These are phyloP conservation scores for Chrysomela aeneicollis DNA, from an alignment of 2,888 invertebrate genomes.

Conservation along the genomic window DNA sequence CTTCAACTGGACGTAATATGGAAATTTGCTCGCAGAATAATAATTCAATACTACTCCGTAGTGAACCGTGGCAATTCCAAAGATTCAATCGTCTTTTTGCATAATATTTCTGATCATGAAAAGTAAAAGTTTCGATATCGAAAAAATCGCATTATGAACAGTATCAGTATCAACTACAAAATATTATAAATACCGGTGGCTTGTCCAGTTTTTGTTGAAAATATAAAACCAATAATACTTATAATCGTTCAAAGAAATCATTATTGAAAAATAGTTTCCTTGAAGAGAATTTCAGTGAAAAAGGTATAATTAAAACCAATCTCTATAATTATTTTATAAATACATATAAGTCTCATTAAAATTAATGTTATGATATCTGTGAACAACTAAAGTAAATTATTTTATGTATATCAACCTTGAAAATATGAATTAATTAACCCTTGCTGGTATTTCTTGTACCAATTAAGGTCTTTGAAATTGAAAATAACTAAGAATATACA, in stretches of 20 bases:
- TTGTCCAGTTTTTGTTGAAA: neutral
- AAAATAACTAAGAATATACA: neutral
- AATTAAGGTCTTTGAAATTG: neutral
- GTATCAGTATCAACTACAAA: neutral
- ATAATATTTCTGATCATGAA: neutral
- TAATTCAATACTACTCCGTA: neutral
- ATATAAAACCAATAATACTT: neutral
- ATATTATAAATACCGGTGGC: neutral
- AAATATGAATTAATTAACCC: slow-evolving; percentile 27
- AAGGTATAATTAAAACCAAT: slow-evolving; percentile 33
- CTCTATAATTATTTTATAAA: slow-evolving; percentile 47
- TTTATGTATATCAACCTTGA: slow-evolving; percentile 35
- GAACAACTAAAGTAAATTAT: slow-evolving; percentile 49
- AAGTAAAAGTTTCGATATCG: neutral
- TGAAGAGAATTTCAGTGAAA: neutral
- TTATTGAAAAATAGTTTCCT: neutral
- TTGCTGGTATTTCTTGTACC: slow-evolving; percentile 1
- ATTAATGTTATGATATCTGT: slow-evolving; percentile 48
- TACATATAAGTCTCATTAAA: slow-evolving; percentile 40
- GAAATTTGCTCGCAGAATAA: neutral
- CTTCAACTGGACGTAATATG: neutral
- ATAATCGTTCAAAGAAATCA: neutral
- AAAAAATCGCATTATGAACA: neutral
- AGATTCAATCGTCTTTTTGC: neutral
- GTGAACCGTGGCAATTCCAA: neutral